Evolutionary conservation across 2,113 vertebrate species (phyloP).

Genomic region (Poecilia latipinna): DNA sequence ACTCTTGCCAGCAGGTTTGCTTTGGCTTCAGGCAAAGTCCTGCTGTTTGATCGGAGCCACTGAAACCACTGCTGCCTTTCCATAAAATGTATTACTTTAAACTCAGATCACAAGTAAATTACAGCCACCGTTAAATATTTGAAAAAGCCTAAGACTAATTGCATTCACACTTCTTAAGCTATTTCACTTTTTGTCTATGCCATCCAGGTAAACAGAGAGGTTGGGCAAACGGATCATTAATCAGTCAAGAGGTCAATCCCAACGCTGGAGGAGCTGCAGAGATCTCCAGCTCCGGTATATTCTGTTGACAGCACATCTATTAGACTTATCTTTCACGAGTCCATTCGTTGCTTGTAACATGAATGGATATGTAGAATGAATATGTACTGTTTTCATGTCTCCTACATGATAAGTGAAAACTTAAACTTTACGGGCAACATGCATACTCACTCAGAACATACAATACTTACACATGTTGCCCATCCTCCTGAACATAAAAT

Average conservation of each 20-base stretch:
- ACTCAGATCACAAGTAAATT: constrained; percentile 44
- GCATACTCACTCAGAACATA: too few relatives aligned
- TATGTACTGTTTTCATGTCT: too few relatives aligned
- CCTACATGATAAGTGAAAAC: neutral
- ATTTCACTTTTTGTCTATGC: neutral
- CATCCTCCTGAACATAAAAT: neutral
- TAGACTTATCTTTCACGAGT: neutral
- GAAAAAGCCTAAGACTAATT: neutral
- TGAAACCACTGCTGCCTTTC: constrained; percentile 27
- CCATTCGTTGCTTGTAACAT: neutral
- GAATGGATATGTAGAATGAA: too few relatives aligned
- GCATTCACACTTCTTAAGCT: neutral
- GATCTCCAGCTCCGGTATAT: neutral
- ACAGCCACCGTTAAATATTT: neutral
- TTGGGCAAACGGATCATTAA: neutral
- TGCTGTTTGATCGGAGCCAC: constrained; percentile 33
- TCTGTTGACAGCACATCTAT: neutral
- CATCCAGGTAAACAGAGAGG: neutral
- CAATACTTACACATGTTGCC: too few relatives aligned
- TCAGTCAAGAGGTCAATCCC: neutral
- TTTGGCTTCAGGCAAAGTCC: constrained; percentile 35
- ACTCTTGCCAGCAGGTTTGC: constrained; percentile 31
- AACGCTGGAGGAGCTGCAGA: neutral
- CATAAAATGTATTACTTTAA: constrained; percentile 27
- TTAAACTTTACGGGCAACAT: neutral